These are phyloP conservation scores for Drosophila meridiana DNA, from an alignment of 2,888 invertebrate species.

Conservation along the genomic window DNA sequence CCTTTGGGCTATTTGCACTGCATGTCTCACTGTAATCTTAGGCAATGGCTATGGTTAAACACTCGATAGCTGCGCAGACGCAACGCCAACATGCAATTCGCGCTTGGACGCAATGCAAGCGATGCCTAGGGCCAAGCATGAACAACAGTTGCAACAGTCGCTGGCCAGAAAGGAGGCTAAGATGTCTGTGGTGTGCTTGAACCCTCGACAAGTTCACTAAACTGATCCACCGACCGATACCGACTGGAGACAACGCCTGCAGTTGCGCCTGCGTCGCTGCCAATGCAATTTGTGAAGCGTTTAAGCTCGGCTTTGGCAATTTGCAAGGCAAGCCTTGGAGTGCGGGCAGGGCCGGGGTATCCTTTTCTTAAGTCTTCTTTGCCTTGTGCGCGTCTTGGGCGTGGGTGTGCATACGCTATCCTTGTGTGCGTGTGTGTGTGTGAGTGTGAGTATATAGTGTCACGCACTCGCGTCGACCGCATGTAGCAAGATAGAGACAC, in stretches of 20 bases:
- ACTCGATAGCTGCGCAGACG: conserved; percentile 58
- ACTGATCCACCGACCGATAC: conserved; percentile 51
- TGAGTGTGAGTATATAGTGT: conserved; percentile 17
- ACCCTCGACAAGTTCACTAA: conserved; percentile 66
- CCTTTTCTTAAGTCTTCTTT: conserved; percentile 43
- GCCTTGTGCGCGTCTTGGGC: conserved; percentile 8
- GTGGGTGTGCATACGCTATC: conserved; percentile 35
- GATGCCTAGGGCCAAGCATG: conserved; percentile 6
- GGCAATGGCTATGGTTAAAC: conserved; percentile 27
- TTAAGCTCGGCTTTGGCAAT: conserved; percentile 48
- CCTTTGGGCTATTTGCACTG: conserved; percentile 29
- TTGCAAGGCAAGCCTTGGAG: conserved; percentile 57
- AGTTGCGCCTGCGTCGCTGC: conserved; percentile 24
- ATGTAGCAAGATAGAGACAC: conserved; percentile 28
- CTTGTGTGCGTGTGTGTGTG: conserved; percentile 18
- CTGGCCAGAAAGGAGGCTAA: conserved; percentile 8
- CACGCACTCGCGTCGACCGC: conserved; percentile 31
- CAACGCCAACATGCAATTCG: conserved; percentile 66
- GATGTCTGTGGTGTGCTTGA: conserved; percentile 38
- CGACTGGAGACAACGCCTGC: conserved; percentile 13
- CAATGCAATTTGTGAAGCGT: conserved; percentile 66
- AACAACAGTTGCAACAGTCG: conserved; percentile 28
- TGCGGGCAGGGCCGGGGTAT: conserved; percentile 23
- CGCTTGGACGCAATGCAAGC: conserved; percentile 43
- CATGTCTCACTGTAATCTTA: conserved; percentile 29